Percentiles rank a stretch among this genome's conserved stretches.
Conservation (phyloP, 2,113 vertebrate species). For the Abramis brama region DNA sequence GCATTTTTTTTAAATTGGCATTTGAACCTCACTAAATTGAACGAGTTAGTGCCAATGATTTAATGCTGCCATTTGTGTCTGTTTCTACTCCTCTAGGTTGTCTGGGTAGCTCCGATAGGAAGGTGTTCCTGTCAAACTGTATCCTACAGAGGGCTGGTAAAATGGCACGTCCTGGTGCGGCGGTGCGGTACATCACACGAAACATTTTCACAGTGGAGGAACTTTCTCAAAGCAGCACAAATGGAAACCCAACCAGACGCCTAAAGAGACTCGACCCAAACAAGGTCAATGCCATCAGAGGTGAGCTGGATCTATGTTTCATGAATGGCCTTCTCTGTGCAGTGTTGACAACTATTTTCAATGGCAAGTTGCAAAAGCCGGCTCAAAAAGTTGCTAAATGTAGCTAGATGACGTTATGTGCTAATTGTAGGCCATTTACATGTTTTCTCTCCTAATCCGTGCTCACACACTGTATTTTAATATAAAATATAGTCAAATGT, state of each 20-base stretch:
- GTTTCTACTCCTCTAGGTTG: constrained; percentile 63
- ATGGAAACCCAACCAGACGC: constrained; percentile 52
- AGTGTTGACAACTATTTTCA: too few species aligned
- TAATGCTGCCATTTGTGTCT: neutral
- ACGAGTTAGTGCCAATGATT: neutral
- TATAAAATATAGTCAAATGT: too few species aligned
- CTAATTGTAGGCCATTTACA: too few species aligned
- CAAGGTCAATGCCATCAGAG: constrained; percentile 80
- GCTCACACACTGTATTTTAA: too few species aligned
- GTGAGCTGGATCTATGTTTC: constrained; percentile 59
- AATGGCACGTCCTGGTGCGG: constrained; percentile 70
- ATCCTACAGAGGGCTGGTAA: constrained; percentile 71
- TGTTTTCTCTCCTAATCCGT: too few species aligned
- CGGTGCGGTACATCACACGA: constrained; percentile 74
- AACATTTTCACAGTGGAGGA: constrained; percentile 75
- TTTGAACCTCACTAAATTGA: neutral
- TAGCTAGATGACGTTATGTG: too few species aligned
- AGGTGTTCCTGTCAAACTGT: constrained; percentile 67
- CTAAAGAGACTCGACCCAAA: constrained; percentile 74
- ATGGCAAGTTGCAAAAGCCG: too few species aligned
- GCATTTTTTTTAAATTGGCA: too few species aligned
- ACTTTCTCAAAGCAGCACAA: constrained; percentile 62
- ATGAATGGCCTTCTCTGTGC: neutral
- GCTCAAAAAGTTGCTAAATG: too few species aligned
- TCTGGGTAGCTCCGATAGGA: constrained; percentile 76